Conservation (phyloP, 2,888 invertebrate genomes). For the Osmoderma eremita region DNA sequence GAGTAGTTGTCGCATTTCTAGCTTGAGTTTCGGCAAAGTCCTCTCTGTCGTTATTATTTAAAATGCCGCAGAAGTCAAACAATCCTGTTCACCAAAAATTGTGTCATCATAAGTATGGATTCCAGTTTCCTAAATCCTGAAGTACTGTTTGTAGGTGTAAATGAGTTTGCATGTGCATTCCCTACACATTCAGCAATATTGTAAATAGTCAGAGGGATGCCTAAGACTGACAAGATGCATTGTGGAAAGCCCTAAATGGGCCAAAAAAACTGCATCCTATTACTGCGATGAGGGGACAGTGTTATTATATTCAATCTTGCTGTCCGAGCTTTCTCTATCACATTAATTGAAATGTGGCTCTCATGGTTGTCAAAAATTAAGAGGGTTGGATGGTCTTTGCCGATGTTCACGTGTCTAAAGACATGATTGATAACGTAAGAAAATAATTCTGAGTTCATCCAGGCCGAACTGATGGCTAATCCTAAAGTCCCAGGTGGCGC, state of each 20-base stretch:
- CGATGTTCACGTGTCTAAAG: too few species aligned
- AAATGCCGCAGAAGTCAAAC: slow-evolving; percentile 12
- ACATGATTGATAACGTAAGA: too few species aligned
- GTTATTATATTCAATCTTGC: slow-evolving; percentile 59
- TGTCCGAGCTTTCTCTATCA: slow-evolving; percentile 54
- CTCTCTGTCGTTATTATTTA: too few species aligned
- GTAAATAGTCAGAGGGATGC: slow-evolving; percentile 59
- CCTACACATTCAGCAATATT: slow-evolving; percentile 53
- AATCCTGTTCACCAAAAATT: slow-evolving; percentile 47
- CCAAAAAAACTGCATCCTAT: slow-evolving; percentile 61
- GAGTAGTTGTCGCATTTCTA: too few species aligned
- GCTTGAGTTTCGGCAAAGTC: too few species aligned
- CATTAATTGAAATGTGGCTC: slow-evolving; percentile 52
- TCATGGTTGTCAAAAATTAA: slow-evolving; percentile 59
- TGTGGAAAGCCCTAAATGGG: slow-evolving; percentile 57
- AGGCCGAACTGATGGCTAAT: too few species aligned
- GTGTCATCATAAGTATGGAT: slow-evolving; percentile 46
- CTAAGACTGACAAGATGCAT: slow-evolving; percentile 56
- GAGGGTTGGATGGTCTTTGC: slow-evolving; percentile 51
- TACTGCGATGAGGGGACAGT: slow-evolving; percentile 60
- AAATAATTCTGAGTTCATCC: too few species aligned
- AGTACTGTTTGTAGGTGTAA: slow-evolving; percentile 46
- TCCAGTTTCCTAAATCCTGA: slow-evolving; percentile 44
- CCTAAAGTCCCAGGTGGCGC: too few species aligned
- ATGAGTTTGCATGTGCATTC: slow-evolving; percentile 42